Conservation (phyloP, 2,113 vertebrate genomes). For the Cinclus cinclus region DNA sequence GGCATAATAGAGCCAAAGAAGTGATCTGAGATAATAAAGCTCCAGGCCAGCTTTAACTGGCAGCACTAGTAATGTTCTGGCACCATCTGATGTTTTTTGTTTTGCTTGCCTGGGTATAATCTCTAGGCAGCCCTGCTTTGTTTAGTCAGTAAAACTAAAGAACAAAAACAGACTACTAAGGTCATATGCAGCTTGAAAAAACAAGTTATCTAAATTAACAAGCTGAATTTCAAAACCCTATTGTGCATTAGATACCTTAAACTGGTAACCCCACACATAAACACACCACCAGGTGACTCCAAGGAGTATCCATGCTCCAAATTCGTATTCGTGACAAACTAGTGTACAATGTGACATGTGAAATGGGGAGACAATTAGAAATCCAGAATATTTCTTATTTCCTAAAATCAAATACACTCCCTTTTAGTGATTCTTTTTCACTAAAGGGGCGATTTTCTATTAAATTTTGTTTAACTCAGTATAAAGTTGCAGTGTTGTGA, state of each 20-base stretch:
- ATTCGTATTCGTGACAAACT: background rate
- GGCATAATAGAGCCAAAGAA: background rate
- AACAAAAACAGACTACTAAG: constrained; percentile 16
- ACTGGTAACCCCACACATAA: background rate
- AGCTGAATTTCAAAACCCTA: background rate
- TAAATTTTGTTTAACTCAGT: background rate
- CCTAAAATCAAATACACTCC: background rate
- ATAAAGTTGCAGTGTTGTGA: background rate
- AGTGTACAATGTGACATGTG: background rate
- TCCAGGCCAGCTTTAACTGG: constrained; percentile 33
- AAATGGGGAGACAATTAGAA: background rate
- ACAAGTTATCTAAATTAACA: background rate
- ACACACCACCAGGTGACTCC: background rate
- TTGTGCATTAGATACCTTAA: background rate
- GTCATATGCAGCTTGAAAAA: background rate
- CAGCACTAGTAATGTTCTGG: constrained; percentile 50
- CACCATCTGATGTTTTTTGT: constrained; percentile 57
- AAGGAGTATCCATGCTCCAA: background rate
- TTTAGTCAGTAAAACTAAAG: constrained; percentile 46
- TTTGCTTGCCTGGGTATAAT: constrained; percentile 49
- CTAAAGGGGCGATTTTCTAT: background rate
- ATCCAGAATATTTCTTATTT: background rate
- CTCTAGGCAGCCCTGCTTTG: background rate
- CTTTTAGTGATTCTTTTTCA: background rate
- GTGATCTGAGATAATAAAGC: background rate